Evolutionary conservation across 2,888 invertebrate species (phyloP), one percentile per base, ranked within the genome.

Genomic region (Ichneumoninae sp.): DNA sequence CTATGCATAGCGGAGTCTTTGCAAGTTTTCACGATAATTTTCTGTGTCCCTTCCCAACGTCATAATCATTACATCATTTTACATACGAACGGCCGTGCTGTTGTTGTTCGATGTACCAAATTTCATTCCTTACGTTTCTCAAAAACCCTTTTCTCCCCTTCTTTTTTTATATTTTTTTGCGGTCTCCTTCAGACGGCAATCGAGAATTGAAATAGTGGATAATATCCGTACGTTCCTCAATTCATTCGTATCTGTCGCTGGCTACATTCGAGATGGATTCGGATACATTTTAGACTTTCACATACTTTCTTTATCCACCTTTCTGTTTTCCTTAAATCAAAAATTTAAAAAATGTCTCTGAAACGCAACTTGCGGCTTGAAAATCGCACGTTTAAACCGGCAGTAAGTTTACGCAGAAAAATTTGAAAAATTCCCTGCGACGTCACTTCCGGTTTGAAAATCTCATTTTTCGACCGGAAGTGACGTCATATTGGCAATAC

Each of bases 1-100:
- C 84, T 74, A 74, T 82, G 57, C 84, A 84, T 84, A 76, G 36
- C 70, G 70, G 36, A 60, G 60, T 72, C 62, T 68, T 26, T 16
- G 44, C 47, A 60, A 82, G 8, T 52, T 72, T 72, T 40, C 19
- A 72, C 57, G 33, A 66, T 72, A 66, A 76, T 71, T 68, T 65
- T 78, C 65, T n/a, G 75, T 57, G 36, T 52, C 76, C 54, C 68
- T 26, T 50, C 50, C 76, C 44, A 82, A 76, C 79, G 71, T 84
- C 84, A 82, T 84, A 66, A 50, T 84, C 75, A 66, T 22, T 22
- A 60, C 60, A 50, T 84, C 75, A 66, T 22, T 30, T 22, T 30
- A 60, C 10, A 47, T n/a, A 6, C 52, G 36, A n/a, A 40, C 26
- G 19, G 30, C 36, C 30, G 22, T 22, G 62, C 19, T 62, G 57